Base-by-base conservation (phyloP, 1,140 invertebrate genomes). In the Drosophila littoralis region DNA sequence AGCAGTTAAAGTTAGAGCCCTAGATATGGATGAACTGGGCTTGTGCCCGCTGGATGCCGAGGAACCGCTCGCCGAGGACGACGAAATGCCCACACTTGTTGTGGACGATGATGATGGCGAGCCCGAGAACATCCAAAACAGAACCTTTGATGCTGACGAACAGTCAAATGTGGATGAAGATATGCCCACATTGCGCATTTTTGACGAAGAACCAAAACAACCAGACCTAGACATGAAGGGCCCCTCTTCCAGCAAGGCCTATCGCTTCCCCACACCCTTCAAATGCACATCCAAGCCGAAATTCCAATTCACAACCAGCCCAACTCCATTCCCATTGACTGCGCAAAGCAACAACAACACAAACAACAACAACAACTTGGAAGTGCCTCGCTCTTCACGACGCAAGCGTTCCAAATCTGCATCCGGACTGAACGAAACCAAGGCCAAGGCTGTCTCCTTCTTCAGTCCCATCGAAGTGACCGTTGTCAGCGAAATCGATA, bases 351-450 rank as follows among this genome's bases (percentile, higher is more conserved):
- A 50, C 17, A 36, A 52, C n/a, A 28, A 3, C 17, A 17, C 36
- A n/a, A n/a, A n/a, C 7, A 10, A n/a, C 40, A 51, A n/a, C 17
- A 42, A 50, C 17, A 36, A 52, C n/a, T 40, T 38, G n/a, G 12
- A 58, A 17, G n/a, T 60, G n/a, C 55, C 33, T 8, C 40, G 51
- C 32, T 0, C n/a, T 43, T 35, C 51, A 9, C 71, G 50, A 3
- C 58, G 67, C 12, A 75, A 75, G 28, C 86, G 90, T 38, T 91
- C 90, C 1, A 79, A 77, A 6, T 91, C 90, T 0, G 42, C 67
- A 2, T 78, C 69, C 8, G 40, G 22, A 1, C 12, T 74, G 6
- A 66, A 68, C 9, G 64, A 72, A 8, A 33, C 7, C 1, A 65
- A 48, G 32, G 13, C 22, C 3, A 78, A 72, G 13, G 75, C 59